Percentiles rank a stretch among this genome's conserved stretches.
phyloP scores from a whole-genome alignment of 2,888 invertebrate genomes.

The Acanthosoma haemorrhoidale region DNA sequence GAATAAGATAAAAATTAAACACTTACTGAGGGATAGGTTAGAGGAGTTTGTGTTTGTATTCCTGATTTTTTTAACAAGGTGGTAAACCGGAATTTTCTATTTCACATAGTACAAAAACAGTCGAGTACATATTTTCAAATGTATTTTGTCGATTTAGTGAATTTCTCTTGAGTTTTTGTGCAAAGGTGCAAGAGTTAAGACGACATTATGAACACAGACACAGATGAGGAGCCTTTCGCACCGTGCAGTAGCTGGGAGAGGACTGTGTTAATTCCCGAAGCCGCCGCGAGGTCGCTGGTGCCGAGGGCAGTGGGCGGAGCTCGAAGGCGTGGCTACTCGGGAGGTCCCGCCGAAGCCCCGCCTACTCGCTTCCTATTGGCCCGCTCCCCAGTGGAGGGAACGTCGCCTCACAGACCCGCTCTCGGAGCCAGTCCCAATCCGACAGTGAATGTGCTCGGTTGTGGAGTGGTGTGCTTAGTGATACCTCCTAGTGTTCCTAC shows the following conservation, averaged over 20 bases:
- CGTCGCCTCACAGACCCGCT: background rate
- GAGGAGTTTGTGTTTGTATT: no score
- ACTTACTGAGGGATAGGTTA: no score
- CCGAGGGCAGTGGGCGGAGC: background rate
- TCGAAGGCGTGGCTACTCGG: background rate
- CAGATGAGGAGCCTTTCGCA: background rate
- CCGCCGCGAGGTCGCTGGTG: conserved; percentile 2
- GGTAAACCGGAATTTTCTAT: no score
- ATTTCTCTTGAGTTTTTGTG: no score
- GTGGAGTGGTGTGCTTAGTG: conserved; percentile 26
- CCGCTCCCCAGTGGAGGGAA: conserved; percentile 13
- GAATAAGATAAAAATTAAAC: no score
- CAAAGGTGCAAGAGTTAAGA: background rate
- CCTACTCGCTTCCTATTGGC: conserved; percentile 16
- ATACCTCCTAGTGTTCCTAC: background rate
- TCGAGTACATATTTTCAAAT: no score
- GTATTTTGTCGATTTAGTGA: no score
- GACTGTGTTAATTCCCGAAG: background rate
- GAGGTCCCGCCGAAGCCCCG: background rate
- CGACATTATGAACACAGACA: background rate
- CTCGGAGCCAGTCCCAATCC: conserved; percentile 13
- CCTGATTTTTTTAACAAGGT: no score
- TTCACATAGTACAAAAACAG: no score
- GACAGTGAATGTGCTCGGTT: conserved; percentile 23
- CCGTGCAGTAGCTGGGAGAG: background rate